phyloP scores from a whole-genome alignment of 2,113 vertebrate species.

The Ciconia boyciana region DNA sequence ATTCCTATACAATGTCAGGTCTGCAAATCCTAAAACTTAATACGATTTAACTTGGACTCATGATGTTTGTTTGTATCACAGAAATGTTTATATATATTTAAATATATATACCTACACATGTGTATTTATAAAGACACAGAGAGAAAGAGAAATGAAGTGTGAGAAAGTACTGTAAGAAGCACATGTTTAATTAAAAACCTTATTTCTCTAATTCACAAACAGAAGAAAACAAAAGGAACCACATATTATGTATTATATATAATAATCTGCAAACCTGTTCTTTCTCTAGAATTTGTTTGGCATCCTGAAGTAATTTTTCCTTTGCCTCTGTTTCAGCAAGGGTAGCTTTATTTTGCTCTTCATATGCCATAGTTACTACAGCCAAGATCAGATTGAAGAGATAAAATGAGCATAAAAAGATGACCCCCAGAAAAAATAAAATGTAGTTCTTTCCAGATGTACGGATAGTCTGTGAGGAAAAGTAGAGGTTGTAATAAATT shows the following conservation, averaged over 20 bases:
- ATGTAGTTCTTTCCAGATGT: conserved; percentile 88
- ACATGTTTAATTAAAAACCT: background rate
- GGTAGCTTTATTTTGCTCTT: conserved; percentile 92
- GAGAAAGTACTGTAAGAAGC: background rate
- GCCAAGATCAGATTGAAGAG: conserved; percentile 96
- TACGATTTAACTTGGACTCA: background rate
- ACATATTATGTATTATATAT: background rate
- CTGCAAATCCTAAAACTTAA: background rate
- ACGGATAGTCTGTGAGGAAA: conserved; percentile 82
- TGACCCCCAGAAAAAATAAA: conserved; percentile 91
- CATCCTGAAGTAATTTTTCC: conserved; percentile 83
- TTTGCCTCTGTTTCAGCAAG: conserved; percentile 86
- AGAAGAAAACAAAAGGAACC: background rate
- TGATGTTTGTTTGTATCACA: background rate
- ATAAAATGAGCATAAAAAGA: conserved; percentile 98
- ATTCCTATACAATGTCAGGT: background rate
- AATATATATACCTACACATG: background rate
- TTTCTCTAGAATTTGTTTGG: conserved; percentile 78
- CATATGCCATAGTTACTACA: conserved; percentile 97
- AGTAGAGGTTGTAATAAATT: background rate
- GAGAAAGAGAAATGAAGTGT: background rate
- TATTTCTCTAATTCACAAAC: background rate
- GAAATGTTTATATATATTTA: background rate
- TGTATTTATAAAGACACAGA: background rate
- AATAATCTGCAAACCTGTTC: conserved; percentile 80